Evolutionary conservation across 2,888 invertebrate species (phyloP).

Genomic region (Xestia xanthographa): DNA sequence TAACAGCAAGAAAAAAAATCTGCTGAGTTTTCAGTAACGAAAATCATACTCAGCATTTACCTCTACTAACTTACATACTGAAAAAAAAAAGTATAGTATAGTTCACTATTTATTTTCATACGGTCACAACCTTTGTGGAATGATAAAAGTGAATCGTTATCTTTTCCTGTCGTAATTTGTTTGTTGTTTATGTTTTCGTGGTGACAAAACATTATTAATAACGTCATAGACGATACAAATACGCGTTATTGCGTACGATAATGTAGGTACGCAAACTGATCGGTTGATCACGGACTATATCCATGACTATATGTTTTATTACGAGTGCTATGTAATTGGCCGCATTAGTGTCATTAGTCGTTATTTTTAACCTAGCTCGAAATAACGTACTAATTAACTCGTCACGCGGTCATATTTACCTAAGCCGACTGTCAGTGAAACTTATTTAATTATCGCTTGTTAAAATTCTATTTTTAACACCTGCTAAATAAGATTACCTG

Average conservation of each 20-base stretch:
- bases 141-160: constrained; percentile 4
- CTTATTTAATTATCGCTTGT: constrained; percentile 51
- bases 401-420: constrained; percentile 53
- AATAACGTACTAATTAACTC: constrained; percentile 60
- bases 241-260: constrained; percentile 30
- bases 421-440: constrained; percentile 36
- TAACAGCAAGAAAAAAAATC: not conserved
- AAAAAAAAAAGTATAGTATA: not conserved
- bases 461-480: constrained; percentile 38
- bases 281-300: constrained; percentile 46
- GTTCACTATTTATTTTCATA: not conserved
- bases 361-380: constrained; percentile 52
- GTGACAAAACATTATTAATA: constrained; percentile 32
- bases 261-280: constrained; percentile 35
- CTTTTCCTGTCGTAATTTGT: constrained; percentile 20
- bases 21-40: not conserved
- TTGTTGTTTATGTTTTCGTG: constrained; percentile 33
- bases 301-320: constrained; percentile 38
- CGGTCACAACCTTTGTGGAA: constrained; percentile 7
- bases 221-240: constrained; percentile 44
- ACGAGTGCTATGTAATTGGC: constrained; percentile 40
- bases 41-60: not conserved
- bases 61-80: not conserved
- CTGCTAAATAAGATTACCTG: constrained; percentile 33
- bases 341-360: constrained; percentile 46